Evolutionary conservation across 2,888 invertebrate species (phyloP).

Genomic region (Cartodere bifasciata): DNA sequence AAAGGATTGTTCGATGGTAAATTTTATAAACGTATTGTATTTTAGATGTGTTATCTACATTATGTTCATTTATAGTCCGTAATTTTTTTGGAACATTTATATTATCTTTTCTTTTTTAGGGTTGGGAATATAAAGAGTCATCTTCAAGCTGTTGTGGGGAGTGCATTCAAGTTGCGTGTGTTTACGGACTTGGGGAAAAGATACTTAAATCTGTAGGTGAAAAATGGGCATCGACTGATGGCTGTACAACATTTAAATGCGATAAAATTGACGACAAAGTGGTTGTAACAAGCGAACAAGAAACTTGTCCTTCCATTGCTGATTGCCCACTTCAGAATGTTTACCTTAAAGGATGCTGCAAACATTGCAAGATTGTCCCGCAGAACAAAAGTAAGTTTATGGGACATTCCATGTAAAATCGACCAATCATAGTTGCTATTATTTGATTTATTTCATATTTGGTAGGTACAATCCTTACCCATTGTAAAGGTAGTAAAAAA

Average conservation of each 20-base stretch:
- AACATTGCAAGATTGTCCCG: constrained; percentile 45
- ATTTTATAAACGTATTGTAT: no score
- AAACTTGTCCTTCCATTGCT: constrained; percentile 49
- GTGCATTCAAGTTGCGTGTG: constrained; percentile 49
- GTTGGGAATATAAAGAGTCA: constrained; percentile 43
- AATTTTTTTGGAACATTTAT: constrained; percentile 1
- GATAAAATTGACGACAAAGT: constrained; percentile 37
- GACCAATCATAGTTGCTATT: no score
- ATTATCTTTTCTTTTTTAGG: no score
- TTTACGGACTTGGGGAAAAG: constrained; percentile 41
- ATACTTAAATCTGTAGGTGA: constrained; percentile 37
- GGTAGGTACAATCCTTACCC: background rate
- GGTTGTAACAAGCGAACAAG: constrained; percentile 26
- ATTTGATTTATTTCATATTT: background rate
- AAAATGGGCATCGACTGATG: constrained; percentile 48
- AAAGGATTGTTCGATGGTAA: constrained; percentile 33
- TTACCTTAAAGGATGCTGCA: constrained; percentile 54
- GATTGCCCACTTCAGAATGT: constrained; percentile 44
- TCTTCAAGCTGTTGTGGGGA: constrained; percentile 47
- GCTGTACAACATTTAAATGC: constrained; percentile 50
- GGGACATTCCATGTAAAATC: no score
- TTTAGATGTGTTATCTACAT: no score
- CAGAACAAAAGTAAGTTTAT: constrained; percentile 35
- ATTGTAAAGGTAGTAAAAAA: no score
- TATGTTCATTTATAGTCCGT: background rate